These are phyloP conservation scores for Astatotilapia flaviijosephi DNA, from an alignment of 2,113 vertebrate species.

Conservation along the genomic window DNA sequence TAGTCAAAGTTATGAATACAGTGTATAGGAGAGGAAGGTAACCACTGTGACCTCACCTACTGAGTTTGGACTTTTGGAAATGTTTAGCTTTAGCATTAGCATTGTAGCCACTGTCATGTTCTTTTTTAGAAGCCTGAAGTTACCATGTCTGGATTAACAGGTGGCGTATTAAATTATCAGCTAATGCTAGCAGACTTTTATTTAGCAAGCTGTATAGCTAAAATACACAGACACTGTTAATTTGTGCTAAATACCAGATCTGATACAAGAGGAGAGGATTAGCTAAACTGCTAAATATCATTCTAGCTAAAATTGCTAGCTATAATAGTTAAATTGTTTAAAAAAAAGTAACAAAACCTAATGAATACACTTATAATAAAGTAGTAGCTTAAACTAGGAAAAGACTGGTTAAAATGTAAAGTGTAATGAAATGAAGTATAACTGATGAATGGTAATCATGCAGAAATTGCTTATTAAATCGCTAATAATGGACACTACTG, in stretches of 20 bases:
- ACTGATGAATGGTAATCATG: neutral
- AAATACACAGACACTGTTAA: neutral
- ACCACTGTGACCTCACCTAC: fast-evolving
- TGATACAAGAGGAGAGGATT: neutral
- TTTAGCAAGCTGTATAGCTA: neutral
- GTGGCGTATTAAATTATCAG: fast-evolving
- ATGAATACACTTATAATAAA: neutral
- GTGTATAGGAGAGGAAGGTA: neutral
- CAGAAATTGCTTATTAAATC: neutral
- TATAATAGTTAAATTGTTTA: neutral
- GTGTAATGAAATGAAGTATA: neutral
- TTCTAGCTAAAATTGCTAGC: neutral
- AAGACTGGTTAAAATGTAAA: neutral
- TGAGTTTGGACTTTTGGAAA: neutral
- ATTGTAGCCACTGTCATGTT: neutral
- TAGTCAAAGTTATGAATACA: neutral
- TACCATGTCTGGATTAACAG: neutral
- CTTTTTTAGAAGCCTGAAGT: neutral
- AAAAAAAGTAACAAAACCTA: neutral
- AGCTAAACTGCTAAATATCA: neutral
- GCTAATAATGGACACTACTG: neutral
- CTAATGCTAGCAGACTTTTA: neutral
- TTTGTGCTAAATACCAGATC: neutral
- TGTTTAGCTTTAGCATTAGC: neutral
- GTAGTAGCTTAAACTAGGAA: neutral